A percentile compares a stretch with the other conserved stretches of the same genome.
phyloP scores from a whole-genome alignment of 2,113 vertebrate genomes.

The Opisthocomus hoazin region DNA sequence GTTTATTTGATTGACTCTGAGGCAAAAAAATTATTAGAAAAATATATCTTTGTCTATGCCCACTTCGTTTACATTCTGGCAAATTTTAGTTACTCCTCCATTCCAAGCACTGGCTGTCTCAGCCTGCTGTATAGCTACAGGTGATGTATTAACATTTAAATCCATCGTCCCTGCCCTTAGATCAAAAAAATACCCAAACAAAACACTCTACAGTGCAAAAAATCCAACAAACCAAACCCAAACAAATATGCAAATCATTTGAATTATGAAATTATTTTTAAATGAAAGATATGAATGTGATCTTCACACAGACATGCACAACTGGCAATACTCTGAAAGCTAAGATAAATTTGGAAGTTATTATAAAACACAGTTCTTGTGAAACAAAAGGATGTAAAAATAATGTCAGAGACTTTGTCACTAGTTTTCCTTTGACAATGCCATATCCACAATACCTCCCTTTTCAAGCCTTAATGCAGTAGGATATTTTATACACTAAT shows the following conservation, averaged over 20 bases:
- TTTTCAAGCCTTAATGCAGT: neutral
- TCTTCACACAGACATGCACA: neutral
- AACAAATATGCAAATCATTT: neutral
- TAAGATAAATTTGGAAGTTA: neutral
- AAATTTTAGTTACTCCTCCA: neutral
- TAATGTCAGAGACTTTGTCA: neutral
- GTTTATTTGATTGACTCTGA: neutral
- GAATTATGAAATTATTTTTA: neutral
- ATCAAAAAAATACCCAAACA: no score
- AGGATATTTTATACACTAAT: neutral
- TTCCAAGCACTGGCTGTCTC: neutral
- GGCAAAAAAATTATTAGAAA: neutral
- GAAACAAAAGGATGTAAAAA: neutral
- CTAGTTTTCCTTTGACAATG: neutral
- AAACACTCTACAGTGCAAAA: no score
- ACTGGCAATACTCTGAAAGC: neutral
- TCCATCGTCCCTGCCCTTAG: neutral
- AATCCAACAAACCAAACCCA: neutral
- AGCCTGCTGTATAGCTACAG: neutral
- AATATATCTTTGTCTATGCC: neutral
- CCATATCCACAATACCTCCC: neutral
- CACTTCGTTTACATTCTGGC: neutral
- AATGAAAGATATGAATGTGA: neutral
- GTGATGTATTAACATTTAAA: neutral
- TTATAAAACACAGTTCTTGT: neutral